Percentiles rank a stretch among this genome's conserved stretches.
These are phyloP conservation scores for Umimayanthus kanabou DNA, from an alignment of 92 coral and sea anemone species.

Conservation along the genomic window DNA sequence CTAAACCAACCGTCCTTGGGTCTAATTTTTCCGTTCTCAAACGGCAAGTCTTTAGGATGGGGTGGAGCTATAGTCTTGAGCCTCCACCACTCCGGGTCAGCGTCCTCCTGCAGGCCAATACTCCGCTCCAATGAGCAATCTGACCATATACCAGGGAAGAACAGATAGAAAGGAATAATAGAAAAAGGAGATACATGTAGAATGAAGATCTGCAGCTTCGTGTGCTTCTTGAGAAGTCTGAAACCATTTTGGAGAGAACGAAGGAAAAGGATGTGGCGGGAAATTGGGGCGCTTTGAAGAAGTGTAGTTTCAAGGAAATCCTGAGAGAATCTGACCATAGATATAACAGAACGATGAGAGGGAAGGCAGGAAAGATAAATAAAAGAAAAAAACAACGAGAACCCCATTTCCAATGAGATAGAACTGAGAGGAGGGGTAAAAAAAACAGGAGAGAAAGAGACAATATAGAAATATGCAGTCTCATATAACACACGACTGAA, in stretches of 20 bases:
- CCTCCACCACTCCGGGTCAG: conserved; percentile 17
- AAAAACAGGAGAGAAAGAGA: no score
- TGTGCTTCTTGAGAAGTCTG: neutral
- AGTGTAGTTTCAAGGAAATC: neutral
- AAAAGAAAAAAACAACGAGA: no score
- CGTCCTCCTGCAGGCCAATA: conserved; percentile 16
- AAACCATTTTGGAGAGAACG: neutral
- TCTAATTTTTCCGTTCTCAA: neutral
- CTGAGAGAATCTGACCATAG: no score
- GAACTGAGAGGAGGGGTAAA: no score
- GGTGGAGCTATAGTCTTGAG: neutral
- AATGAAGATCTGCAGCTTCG: neutral
- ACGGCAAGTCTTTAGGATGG: neutral
- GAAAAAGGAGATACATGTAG: neutral
- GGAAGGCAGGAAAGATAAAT: no score
- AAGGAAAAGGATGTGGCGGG: neutral
- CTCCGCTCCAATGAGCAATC: conserved; percentile 33
- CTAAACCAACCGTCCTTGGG: conserved; percentile 19
- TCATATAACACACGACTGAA: no score
- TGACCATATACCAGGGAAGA: neutral
- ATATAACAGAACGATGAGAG: neutral
- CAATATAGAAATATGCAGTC: no score
- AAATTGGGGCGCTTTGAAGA: neutral
- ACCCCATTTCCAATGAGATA: no score
- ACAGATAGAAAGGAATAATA: neutral